Conservation (phyloP, 2,113 vertebrate genomes). For the Brachypodius melanocephalos region DNA sequence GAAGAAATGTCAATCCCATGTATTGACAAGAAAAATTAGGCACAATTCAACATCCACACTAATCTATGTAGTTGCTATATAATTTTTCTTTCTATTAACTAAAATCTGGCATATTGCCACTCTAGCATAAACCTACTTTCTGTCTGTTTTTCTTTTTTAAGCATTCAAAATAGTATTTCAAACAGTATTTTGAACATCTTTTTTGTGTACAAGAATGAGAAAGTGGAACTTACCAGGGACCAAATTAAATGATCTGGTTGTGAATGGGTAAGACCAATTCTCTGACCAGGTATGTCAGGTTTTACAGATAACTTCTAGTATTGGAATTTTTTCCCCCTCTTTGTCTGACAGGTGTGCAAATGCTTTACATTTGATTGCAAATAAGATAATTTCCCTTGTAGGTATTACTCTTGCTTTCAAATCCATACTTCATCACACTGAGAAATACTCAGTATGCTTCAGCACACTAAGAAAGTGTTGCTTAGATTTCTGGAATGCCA, state of each 20-base stretch:
- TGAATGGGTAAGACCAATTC: background rate
- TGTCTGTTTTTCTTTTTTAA: background rate
- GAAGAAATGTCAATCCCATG: background rate
- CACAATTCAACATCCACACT: background rate
- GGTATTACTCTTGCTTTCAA: background rate
- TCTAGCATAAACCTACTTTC: background rate
- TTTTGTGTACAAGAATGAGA: background rate
- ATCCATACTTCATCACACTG: background rate
- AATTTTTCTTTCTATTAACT: background rate
- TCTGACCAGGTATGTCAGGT: background rate
- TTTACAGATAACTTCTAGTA: background rate
- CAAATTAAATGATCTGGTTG: background rate
- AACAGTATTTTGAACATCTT: background rate
- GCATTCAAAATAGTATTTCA: background rate
- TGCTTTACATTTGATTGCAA: background rate
- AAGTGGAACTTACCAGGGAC: background rate
- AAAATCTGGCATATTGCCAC: background rate
- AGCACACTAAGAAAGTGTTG: background rate
- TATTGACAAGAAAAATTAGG: background rate
- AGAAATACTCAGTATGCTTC: background rate
- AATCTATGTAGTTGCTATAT: background rate
- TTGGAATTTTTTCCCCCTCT: accelerated
- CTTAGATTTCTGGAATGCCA: background rate
- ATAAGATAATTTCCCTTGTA: background rate
- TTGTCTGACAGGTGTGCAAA: background rate